Conservation (phyloP, 2,797 vertebrate genomes). For the Lepus oiostolus region DNA sequence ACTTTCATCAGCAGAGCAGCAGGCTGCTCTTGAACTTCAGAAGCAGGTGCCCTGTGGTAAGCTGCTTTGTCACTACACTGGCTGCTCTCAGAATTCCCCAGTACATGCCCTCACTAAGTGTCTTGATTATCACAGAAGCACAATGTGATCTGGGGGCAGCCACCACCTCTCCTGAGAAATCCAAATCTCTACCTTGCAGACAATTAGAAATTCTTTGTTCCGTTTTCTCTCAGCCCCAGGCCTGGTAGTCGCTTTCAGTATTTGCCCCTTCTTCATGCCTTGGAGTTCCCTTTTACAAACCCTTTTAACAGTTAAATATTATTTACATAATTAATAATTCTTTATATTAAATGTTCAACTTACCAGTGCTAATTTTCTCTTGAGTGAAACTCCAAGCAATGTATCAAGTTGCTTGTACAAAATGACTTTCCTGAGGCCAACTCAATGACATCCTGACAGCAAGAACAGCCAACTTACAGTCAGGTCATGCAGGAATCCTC, state of each 20-base stretch:
- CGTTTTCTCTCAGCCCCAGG: not conserved
- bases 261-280: not conserved
- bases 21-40: not conserved
- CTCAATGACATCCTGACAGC: not conserved
- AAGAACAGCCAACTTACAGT: not conserved
- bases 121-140: not conserved
- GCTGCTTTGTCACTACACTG: not conserved
- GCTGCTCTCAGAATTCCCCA: not conserved
- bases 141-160: not conserved
- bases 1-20: not conserved
- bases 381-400: not conserved
- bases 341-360: conserved; percentile 45
- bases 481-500: not conserved
- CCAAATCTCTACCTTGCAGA: not conserved
- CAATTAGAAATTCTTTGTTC: not conserved
- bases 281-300: not conserved
- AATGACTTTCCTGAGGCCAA: not conserved
- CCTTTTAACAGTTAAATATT: not conserved
- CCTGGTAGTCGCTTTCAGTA: not conserved
- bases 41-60: not conserved
- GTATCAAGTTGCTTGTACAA: not conserved
- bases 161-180: not conserved
- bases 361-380: not conserved
- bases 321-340: not conserved
- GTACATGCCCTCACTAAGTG: not conserved